Evolutionary conservation across 2,888 invertebrate species (phyloP).

Genomic region (Kuschelorhynchus macadamiae): DNA sequence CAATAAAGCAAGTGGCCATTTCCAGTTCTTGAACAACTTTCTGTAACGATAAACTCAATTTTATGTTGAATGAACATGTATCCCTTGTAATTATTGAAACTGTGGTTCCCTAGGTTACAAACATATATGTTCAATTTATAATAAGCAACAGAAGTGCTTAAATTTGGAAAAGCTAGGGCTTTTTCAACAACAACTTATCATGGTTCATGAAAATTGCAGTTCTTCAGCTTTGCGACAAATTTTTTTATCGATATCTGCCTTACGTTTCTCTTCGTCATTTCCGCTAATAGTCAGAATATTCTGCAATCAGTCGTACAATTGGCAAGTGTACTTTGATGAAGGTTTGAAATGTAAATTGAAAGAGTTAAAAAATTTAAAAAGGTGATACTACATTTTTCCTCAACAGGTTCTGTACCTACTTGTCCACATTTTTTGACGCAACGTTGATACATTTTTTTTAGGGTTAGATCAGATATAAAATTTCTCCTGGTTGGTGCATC

Average conservation of each 20-base stretch:
- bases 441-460: too few species aligned
- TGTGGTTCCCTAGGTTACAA: slow-evolving; percentile 35
- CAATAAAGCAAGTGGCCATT: background rate
- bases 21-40: background rate
- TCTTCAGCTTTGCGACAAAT: slow-evolving; percentile 28
- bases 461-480: too few species aligned
- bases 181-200: slow-evolving; percentile 12
- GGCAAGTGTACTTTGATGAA: too few species aligned
- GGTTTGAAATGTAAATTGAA: too few species aligned
- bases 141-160: slow-evolving; percentile 38
- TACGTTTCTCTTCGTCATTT: too few species aligned
- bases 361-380: too few species aligned
- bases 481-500: too few species aligned
- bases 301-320: too few species aligned
- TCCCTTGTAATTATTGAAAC: slow-evolving; percentile 23
- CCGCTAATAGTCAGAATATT: slow-evolving; percentile 4
- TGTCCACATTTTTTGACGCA: too few species aligned
- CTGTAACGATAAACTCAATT: background rate
- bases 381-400: too few species aligned
- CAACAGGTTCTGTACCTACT: too few species aligned
- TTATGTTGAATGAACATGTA: slow-evolving; percentile 4
- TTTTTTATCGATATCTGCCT: background rate
- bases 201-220: slow-evolving; percentile 19
- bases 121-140: slow-evolving; percentile 36
- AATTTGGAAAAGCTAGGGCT: slow-evolving; percentile 39